Conservation (phyloP, 2,888 invertebrate species). For the Drosophila stalkeri region DNA sequence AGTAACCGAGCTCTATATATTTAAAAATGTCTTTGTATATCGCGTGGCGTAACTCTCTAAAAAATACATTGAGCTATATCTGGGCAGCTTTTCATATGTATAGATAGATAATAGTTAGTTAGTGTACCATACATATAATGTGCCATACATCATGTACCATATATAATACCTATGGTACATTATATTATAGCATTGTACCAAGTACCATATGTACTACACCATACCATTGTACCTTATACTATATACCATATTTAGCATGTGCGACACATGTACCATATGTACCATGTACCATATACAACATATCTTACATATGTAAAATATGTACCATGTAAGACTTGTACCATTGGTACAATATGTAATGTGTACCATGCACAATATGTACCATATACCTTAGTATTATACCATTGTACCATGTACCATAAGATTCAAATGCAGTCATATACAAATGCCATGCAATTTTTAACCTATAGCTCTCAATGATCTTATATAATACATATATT, state of each 20-base stretch:
- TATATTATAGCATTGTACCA: neutral
- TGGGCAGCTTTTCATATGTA: neutral
- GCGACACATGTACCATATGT: neutral
- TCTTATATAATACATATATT: neutral
- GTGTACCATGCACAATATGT: too few relatives aligned
- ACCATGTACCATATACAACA: too few relatives aligned
- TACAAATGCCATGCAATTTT: neutral
- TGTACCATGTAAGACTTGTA: too few relatives aligned
- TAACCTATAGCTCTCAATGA: neutral
- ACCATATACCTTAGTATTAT: too few relatives aligned
- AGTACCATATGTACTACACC: neutral
- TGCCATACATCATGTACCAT: neutral
- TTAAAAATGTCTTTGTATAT: neutral
- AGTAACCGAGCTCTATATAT: neutral
- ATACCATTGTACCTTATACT: neutral
- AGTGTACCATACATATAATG: neutral
- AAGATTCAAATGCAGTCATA: too few relatives aligned
- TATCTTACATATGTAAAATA: too few relatives aligned
- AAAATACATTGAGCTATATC: neutral
- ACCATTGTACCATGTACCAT: too few relatives aligned
- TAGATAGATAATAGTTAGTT: neutral
- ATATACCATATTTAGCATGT: neutral
- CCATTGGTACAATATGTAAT: too few relatives aligned
- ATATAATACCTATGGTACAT: neutral
- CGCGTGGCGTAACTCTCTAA: too few relatives aligned